Base-by-base conservation (phyloP, 2,888 invertebrate genomes). In the Alviniconcha strummeri region DNA sequence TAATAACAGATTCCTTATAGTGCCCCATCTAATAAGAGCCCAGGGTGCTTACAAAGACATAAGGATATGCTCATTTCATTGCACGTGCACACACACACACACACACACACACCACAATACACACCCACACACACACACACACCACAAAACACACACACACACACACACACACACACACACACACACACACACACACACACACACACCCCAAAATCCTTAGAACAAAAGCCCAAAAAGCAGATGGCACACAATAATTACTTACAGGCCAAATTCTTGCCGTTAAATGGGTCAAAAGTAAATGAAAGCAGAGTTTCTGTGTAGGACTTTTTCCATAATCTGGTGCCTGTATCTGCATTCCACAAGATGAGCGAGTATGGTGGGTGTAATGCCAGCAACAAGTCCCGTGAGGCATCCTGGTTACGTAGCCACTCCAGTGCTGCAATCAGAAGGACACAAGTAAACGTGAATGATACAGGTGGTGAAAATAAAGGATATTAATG, bases 271-370 rank as follows among this genome's bases (percentile, higher is more conserved):
- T 94, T 94, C 81, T 92, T 92, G 72, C 91, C 88, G 88, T 94
- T 93, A 89, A 95, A 95, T 8, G 95, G 95, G 90, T 95, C 95
- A 89, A 95, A 94, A 77, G 94, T 93, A 89, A 95, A 94, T 72
- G 94, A 93, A n/a, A 93, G 90, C 11, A 95, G 92, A 11, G 92
- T 91, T 86, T 95, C 95, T 64, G 94, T 94, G 90, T 95, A 95
- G 3, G 94, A 93, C 89, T 95, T 95, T 90, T 94, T 95, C 95
- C 95, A 95, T 4, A 95, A 89, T 88, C 95, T 94, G 77, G 94
- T 94, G 55, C 95, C 95, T n/a, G 94, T 95, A 85, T 94, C 94
- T 4, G 95, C 94, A 89, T 95, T 95, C 95, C 95, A 95, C 87
- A 95, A 91, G 76, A 95, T 93, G 55, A 95, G 91, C 56, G 94